Percentiles rank a stretch among this genome's conserved stretches.
Evolutionary conservation across 2,113 vertebrate species (phyloP).

Genomic region (Prochilodus magdalenae): DNA sequence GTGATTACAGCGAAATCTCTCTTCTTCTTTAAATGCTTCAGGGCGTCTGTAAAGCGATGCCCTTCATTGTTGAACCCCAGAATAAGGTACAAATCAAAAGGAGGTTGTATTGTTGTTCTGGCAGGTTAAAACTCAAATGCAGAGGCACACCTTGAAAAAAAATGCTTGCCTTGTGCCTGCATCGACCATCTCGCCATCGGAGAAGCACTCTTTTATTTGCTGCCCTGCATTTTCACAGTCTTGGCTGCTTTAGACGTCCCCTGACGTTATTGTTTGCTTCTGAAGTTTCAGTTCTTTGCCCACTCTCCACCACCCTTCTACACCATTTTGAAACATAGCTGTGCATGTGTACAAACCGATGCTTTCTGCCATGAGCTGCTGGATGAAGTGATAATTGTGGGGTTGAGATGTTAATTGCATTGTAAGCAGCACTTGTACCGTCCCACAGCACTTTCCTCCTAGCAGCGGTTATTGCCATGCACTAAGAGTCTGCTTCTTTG

Average conservation of each 20-base stretch:
- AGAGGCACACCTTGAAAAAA: constrained; percentile 12
- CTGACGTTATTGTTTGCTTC: constrained; percentile 29
- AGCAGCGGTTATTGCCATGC: background rate
- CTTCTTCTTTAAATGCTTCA: constrained; percentile 68
- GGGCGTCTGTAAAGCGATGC: constrained; percentile 78
- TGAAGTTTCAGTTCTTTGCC: constrained; percentile 11
- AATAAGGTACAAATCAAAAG: constrained; percentile 73
- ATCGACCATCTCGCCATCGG: background rate
- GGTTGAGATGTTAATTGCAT: constrained; percentile 33
- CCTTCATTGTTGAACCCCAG: constrained; percentile 77
- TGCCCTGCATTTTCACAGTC: constrained; percentile 26
- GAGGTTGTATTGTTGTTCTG: constrained; percentile 4
- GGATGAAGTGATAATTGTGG: constrained; percentile 11
- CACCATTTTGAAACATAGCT: background rate
- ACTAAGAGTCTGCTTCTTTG: background rate
- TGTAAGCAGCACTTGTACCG: constrained; percentile 7
- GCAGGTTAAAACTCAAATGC: constrained; percentile 11
- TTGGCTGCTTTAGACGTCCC: constrained; percentile 33
- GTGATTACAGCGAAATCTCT: constrained; percentile 56
- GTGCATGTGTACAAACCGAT: constrained; percentile 39
- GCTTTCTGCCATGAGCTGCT: constrained; percentile 20
- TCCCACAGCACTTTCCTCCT: constrained; percentile 8
- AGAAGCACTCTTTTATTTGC: constrained; percentile 13
- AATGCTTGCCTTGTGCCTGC: background rate
- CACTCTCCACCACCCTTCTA: background rate